A percentile compares a stretch with the other conserved stretches of the same genome.
Conservation (phyloP, 2,797 vertebrate species). For the Eremophila alpestris region DNA sequence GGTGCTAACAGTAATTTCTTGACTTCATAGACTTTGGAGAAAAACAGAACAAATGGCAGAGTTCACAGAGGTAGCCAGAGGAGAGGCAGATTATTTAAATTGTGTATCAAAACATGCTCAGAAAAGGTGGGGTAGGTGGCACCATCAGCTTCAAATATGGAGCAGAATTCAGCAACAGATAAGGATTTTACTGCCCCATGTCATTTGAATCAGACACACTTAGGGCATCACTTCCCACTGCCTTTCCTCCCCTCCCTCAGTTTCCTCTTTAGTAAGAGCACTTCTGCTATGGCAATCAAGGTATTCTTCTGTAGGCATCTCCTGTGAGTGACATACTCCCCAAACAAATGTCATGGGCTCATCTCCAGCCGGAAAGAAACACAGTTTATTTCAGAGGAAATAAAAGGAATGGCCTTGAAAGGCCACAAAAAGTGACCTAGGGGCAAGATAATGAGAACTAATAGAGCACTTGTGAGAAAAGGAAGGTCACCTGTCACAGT, state of each 20-base stretch:
- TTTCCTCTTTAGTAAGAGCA: not conserved
- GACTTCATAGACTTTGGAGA: not conserved
- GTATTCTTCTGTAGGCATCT: not conserved
- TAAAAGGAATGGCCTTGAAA: not conserved
- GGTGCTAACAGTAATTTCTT: not conserved
- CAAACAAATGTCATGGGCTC: not conserved
- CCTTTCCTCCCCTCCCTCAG: not conserved
- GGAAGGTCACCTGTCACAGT: slow-evolving; percentile 40
- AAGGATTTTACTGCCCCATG: not conserved
- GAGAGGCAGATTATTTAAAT: not conserved
- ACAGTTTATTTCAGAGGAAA: not conserved
- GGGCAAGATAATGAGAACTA: slow-evolving; percentile 46
- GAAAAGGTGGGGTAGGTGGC: not conserved
- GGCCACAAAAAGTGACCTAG: not conserved
- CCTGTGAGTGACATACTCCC: not conserved
- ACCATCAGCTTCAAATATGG: not conserved
- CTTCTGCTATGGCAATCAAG: not conserved
- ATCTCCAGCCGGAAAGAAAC: not conserved
- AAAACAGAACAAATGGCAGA: not conserved
- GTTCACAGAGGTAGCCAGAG: not conserved
- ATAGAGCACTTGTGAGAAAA: slow-evolving; percentile 23
- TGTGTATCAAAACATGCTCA: not conserved
- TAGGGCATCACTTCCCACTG: not conserved
- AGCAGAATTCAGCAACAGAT: not conserved
- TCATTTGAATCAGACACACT: not conserved